Percentiles rank a stretch among this genome's conserved stretches.
Evolutionary conservation across 2,113 vertebrate genomes (phyloP).

Genomic region (Datnioides undecimradiatus): DNA sequence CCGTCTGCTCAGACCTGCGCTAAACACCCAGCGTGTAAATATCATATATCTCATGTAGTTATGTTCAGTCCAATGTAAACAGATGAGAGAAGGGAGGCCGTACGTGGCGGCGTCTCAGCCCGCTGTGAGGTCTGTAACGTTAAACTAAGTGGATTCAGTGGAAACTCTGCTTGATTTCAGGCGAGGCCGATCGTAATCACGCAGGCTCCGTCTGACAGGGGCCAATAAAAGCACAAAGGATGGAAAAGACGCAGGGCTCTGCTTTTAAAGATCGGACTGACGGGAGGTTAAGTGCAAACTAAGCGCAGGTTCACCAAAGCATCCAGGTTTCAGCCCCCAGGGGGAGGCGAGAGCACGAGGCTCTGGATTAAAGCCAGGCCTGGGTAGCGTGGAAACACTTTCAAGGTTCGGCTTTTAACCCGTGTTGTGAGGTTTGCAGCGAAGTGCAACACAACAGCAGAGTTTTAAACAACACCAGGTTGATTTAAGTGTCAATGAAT

Average conservation of each 20-base stretch:
- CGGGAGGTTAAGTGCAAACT: constrained; percentile 50
- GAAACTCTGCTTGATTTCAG: constrained; percentile 45
- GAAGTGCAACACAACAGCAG: not conserved
- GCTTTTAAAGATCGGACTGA: constrained; percentile 17
- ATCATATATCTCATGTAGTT: not conserved
- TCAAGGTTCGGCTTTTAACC: not conserved
- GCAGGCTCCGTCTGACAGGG: constrained; percentile 5
- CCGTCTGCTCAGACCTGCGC: not conserved
- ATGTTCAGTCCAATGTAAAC: not conserved
- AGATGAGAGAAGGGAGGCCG: not conserved
- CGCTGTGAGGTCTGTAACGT: constrained; percentile 38
- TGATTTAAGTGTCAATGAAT: not conserved
- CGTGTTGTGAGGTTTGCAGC: not conserved
- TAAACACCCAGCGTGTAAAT: not conserved
- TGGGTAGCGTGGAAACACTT: constrained; percentile 21
- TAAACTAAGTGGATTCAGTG: constrained; percentile 46
- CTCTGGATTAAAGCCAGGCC: constrained; percentile 31
- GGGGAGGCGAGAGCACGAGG: not conserved
- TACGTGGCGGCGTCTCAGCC: not conserved
- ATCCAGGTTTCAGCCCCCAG: constrained; percentile 32
- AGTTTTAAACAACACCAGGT: not conserved
- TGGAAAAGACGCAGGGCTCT: constrained; percentile 31
- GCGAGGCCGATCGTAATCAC: constrained; percentile 19
- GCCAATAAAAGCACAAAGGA: constrained; percentile 54
- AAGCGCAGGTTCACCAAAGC: constrained; percentile 38